These are phyloP conservation scores for Mythimna pallens DNA, from an alignment of 2,888 invertebrate genomes.

Conservation along the genomic window DNA sequence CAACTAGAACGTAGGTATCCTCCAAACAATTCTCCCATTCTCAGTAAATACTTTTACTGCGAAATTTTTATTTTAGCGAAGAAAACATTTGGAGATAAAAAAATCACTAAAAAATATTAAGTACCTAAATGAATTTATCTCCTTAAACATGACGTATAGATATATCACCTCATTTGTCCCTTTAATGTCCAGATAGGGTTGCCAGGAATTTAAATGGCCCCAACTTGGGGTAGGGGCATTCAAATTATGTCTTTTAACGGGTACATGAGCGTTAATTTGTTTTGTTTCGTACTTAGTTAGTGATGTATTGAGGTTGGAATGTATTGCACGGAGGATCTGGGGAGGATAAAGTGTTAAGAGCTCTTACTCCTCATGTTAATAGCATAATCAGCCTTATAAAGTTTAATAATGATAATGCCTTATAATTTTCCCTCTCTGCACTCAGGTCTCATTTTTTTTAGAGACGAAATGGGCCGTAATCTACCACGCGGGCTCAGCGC, in stretches of 20 bases:
- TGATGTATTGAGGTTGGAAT: conserved; percentile 46
- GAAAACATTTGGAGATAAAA: too few relatives aligned
- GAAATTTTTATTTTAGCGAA: too few relatives aligned
- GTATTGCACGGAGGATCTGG: neutral
- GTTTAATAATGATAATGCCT: too few relatives aligned
- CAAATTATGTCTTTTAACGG: conserved; percentile 69
- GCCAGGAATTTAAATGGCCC: conserved; percentile 67
- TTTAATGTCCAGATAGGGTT: conserved; percentile 71
- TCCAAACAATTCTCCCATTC: too few relatives aligned
- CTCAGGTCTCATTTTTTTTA: too few relatives aligned
- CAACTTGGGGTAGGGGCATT: conserved; percentile 56
- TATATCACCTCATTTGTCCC: conserved; percentile 53
- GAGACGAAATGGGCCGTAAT: too few relatives aligned
- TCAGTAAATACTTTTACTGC: too few relatives aligned
- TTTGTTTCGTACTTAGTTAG: conserved; percentile 61
- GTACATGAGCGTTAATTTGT: conserved; percentile 61
- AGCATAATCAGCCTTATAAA: too few relatives aligned
- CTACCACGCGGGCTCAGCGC: too few relatives aligned
- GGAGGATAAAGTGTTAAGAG: neutral
- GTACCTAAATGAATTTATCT: conserved; percentile 25
- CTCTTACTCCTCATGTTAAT: too few relatives aligned
- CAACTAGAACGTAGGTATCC: too few relatives aligned
- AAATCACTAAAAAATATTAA: neutral
- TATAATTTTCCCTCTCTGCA: too few relatives aligned
- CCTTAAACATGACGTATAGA: conserved; percentile 14